Percentiles rank a stretch among this genome's conserved stretches.
Evolutionary conservation across 2,113 vertebrate genomes (phyloP).

Genomic region (Ceyx cyanopectus): DNA sequence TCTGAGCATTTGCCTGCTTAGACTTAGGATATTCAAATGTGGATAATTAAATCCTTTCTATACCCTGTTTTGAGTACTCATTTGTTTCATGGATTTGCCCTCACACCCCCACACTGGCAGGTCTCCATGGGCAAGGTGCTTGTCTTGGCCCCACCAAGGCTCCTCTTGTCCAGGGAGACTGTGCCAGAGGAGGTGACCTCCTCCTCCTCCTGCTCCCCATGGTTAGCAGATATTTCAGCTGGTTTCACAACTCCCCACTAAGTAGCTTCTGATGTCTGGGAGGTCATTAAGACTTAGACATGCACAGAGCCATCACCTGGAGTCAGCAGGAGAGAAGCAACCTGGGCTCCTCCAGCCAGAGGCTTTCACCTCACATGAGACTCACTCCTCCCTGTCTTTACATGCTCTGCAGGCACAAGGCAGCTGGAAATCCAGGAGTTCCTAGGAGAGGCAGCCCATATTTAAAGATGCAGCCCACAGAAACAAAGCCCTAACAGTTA

Average conservation of each 20-base stretch:
- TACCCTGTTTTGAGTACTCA: background rate
- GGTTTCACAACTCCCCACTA: background rate
- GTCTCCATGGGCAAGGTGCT: background rate
- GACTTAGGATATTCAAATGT: background rate
- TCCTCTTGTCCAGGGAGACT: background rate
- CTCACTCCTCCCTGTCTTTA: fast-evolving
- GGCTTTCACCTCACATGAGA: fast-evolving
- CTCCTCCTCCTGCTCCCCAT: background rate
- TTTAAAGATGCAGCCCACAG: background rate
- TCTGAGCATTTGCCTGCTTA: background rate
- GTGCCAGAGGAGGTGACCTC: background rate
- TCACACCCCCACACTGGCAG: background rate
- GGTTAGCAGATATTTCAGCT: background rate
- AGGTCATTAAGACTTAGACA: background rate
- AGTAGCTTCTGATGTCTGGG: background rate
- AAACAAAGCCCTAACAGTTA: background rate
- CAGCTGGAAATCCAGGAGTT: background rate
- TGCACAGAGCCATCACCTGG: fast-evolving
- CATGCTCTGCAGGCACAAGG: background rate
- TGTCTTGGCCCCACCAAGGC: fast-evolving
- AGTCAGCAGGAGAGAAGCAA: background rate
- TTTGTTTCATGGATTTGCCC: background rate
- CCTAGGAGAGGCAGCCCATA: background rate
- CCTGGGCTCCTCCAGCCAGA: fast-evolving
- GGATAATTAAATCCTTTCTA: background rate